Percentiles rank a stretch among this genome's conserved stretches.
Evolutionary conservation across 1,140 invertebrate species (phyloP).

Genomic region (Fopius arisanus): DNA sequence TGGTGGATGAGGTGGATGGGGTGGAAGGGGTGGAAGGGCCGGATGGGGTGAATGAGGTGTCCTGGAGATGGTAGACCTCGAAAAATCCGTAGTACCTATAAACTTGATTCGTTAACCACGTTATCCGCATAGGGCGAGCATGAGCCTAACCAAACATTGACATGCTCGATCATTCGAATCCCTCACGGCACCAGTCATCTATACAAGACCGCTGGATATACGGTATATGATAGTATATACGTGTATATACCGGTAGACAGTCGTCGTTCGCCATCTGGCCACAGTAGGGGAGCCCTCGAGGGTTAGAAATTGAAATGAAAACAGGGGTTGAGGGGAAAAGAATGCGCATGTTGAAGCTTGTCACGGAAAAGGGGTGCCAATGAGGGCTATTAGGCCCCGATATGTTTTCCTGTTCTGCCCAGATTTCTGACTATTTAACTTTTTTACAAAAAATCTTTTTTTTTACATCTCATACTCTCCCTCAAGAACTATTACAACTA

Average conservation of each 20-base stretch:
- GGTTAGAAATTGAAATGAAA: constrained; percentile 65
- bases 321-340: constrained; percentile 41
- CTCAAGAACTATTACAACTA: no score
- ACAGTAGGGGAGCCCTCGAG: constrained; percentile 40
- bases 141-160: constrained; percentile 63
- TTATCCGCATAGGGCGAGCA: constrained; percentile 45
- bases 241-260: not conserved
- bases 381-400: constrained; percentile 65
- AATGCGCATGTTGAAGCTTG: constrained; percentile 33
- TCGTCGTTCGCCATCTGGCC: constrained; percentile 58
- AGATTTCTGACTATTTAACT: constrained; percentile 46
- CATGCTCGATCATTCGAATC: constrained; percentile 64
- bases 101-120: constrained; percentile 57
- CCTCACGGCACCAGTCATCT: constrained; percentile 40
- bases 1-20: no score
- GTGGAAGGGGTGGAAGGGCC: no score
- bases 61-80: constrained; percentile 13
- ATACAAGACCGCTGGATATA: constrained; percentile 14
- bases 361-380: constrained; percentile 57
- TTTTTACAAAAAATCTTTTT: no score
- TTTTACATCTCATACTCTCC: no score
- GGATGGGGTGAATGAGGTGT: no score
- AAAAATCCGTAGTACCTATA: constrained; percentile 52
- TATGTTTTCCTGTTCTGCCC: constrained; percentile 62
- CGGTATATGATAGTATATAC: no score